phyloP scores from a whole-genome alignment of 1,140 invertebrate species.

The Monomorium pharaonis region DNA sequence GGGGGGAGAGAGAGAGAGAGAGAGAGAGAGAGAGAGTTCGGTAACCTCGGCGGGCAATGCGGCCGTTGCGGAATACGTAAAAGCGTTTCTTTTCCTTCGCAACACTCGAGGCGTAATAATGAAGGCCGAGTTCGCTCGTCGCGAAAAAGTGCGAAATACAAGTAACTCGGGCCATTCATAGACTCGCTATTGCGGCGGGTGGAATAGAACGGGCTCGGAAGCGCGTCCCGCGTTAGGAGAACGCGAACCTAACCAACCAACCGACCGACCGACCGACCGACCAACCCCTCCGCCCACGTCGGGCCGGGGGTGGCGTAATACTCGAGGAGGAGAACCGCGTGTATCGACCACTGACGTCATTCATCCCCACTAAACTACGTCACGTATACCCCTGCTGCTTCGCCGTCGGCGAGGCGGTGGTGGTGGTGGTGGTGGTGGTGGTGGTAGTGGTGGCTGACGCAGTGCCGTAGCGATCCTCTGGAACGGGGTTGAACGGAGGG shows the following conservation, averaged over 20 bases:
- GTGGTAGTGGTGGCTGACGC: conserved; percentile 64
- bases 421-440: background rate
- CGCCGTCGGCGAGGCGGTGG: conserved; percentile 46
- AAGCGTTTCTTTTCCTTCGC: conserved; percentile 49
- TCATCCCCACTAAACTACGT: conserved; percentile 76
- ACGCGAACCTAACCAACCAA: conserved; percentile 30
- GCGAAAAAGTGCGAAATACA: conserved; percentile 69
- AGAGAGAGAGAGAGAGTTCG: background rate
- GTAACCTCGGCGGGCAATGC: background rate
- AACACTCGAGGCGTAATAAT: conserved; percentile 68
- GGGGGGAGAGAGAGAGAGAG: too few relatives aligned
- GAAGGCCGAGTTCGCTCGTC: conserved; percentile 61
- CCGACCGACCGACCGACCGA: conserved; percentile 23
- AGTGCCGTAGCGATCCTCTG: conserved; percentile 68
- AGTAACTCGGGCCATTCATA: conserved; percentile 70
- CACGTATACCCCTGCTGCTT: conserved; percentile 70
- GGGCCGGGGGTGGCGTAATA: conserved; percentile 72
- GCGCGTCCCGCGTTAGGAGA: conserved; percentile 38
- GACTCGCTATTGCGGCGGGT: conserved; percentile 62
- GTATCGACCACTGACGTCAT: conserved; percentile 82
- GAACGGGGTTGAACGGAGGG: conserved; percentile 27
- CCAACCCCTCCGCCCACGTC: background rate
- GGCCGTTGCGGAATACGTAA: conserved; percentile 16
- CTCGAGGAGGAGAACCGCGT: conserved; percentile 74
- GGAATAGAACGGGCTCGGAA: conserved; percentile 69